These are phyloP conservation scores for Ctenochaetus hawaiiensis DNA, from an alignment of 2,797 vertebrate genomes.

Conservation along the genomic window DNA sequence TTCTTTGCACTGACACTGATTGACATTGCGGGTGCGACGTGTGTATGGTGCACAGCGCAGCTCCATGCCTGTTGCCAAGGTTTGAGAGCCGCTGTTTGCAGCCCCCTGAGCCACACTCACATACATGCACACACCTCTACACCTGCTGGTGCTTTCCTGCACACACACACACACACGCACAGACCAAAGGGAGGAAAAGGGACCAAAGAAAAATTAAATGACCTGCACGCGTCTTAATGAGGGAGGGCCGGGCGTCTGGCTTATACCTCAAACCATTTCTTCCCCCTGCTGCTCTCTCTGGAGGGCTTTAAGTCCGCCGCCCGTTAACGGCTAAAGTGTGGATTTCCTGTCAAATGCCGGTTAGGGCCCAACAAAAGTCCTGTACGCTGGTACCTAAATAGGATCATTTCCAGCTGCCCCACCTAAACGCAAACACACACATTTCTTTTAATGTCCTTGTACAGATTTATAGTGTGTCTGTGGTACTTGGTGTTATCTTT, in stretches of 20 bases:
- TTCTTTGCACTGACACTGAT: conserved; percentile 75
- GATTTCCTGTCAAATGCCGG: conserved; percentile 87
- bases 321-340: conserved; percentile 86
- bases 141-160: conserved; percentile 75
- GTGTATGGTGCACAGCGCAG: conserved; percentile 51
- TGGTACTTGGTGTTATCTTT: conserved; percentile 55
- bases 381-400: conserved; percentile 74
- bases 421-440: conserved; percentile 55
- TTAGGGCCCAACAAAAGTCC: conserved; percentile 83
- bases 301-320: conserved; percentile 80
- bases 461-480: conserved; percentile 54
- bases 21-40: conserved; percentile 75
- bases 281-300: conserved; percentile 74
- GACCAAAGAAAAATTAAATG: conserved; percentile 76
- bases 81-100: conserved; percentile 31
- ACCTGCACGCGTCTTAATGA: conserved; percentile 84
- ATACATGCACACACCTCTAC: conserved; percentile 61
- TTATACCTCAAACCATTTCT: conserved; percentile 73
- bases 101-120: conserved; percentile 31
- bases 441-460: conserved; percentile 47
- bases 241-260: conserved; percentile 75
- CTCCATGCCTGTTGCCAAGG: conserved; percentile 52
- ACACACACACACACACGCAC: conserved; percentile 26
- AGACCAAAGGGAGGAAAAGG: conserved; percentile 66
- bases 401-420: conserved; percentile 85